Conservation (phyloP, 2,113 vertebrate genomes). For the Carassius auratus region DNA sequence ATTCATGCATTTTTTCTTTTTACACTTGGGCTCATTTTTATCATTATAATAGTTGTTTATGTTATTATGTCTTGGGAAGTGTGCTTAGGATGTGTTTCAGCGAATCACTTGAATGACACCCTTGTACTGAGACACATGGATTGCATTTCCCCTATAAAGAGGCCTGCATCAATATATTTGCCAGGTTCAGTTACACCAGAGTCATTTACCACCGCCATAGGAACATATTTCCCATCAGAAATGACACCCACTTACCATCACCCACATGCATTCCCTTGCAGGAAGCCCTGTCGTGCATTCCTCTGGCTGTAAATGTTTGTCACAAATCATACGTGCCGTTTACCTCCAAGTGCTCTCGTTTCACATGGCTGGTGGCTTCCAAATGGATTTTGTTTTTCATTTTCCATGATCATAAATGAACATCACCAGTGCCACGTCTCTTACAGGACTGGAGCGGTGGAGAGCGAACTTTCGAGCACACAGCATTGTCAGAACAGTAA, state of each 20-base stretch:
- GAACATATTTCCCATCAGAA: slow-evolving; percentile 30
- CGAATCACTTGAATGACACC: not conserved
- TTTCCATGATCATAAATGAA: slow-evolving; percentile 51
- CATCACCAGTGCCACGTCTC: slow-evolving; percentile 11
- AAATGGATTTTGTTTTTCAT: slow-evolving; percentile 52
- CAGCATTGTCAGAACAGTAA: slow-evolving; percentile 44
- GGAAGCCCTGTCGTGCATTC: not conserved
- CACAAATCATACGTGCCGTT: slow-evolving; percentile 42
- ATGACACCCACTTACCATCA: slow-evolving; percentile 25
- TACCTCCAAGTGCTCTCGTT: slow-evolving; percentile 29
- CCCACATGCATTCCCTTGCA: slow-evolving; percentile 17
- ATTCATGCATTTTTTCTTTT: no score
- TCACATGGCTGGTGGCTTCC: slow-evolving; percentile 20
- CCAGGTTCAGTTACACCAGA: not conserved
- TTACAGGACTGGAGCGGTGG: not conserved
- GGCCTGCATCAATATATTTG: not conserved
- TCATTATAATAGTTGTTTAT: not conserved
- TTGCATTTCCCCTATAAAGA: slow-evolving; percentile 11
- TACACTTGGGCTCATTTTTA: not conserved
- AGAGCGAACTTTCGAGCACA: slow-evolving; percentile 9
- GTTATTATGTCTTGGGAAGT: not conserved
- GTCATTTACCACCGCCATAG: slow-evolving; percentile 6
- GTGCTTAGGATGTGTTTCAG: not conserved
- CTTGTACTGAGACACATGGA: slow-evolving; percentile 20
- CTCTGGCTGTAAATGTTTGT: slow-evolving; percentile 1